Percentiles rank a stretch among this genome's conserved stretches.
Conservation (phyloP, 37 sponge, comb jelly and placozoan genomes). For the Agelas oroides region DNA sequence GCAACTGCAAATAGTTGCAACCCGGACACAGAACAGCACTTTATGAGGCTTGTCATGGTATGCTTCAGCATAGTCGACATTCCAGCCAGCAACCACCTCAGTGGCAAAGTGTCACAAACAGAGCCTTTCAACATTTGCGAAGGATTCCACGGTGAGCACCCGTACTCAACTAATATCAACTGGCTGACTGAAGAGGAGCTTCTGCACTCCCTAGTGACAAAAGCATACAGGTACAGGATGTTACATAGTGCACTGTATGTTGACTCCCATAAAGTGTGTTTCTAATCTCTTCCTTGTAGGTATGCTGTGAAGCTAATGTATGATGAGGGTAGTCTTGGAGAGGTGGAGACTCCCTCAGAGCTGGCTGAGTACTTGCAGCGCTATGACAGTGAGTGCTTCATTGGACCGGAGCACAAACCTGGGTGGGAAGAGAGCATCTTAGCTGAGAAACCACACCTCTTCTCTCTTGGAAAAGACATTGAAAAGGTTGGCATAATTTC, state of each 20-base stretch:
- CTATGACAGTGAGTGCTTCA: conserved; percentile 71
- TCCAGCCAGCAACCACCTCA: neutral
- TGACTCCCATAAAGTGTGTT: too few relatives aligned
- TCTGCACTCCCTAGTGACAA: conserved; percentile 45
- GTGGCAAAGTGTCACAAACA: neutral
- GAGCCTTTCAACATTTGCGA: conserved; percentile 50
- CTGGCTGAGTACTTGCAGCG: conserved; percentile 54
- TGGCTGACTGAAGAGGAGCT: conserved; percentile 59
- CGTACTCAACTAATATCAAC: conserved; percentile 35
- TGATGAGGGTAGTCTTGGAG: conserved; percentile 82
- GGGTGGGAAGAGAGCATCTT: conserved; percentile 61
- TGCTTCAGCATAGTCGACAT: conserved; percentile 51
- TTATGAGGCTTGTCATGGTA: conserved; percentile 21
- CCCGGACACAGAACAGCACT: neutral
- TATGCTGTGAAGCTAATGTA: conserved; percentile 89
- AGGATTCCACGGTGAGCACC: conserved; percentile 64
- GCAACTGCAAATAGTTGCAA: too few relatives aligned
- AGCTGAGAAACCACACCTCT: conserved; percentile 55
- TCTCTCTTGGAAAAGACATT: conserved; percentile 68
- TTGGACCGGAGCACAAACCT: conserved; percentile 59
- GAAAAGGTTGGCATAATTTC: conserved; percentile 33
- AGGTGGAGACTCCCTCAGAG: conserved; percentile 50
- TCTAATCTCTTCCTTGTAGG: conserved; percentile 26
- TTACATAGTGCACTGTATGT: neutral
- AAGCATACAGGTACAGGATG: conserved; percentile 75